These are phyloP conservation scores for Chaunax sp. DNA, from an alignment of 2,797 vertebrate species.

Conservation along the genomic window DNA sequence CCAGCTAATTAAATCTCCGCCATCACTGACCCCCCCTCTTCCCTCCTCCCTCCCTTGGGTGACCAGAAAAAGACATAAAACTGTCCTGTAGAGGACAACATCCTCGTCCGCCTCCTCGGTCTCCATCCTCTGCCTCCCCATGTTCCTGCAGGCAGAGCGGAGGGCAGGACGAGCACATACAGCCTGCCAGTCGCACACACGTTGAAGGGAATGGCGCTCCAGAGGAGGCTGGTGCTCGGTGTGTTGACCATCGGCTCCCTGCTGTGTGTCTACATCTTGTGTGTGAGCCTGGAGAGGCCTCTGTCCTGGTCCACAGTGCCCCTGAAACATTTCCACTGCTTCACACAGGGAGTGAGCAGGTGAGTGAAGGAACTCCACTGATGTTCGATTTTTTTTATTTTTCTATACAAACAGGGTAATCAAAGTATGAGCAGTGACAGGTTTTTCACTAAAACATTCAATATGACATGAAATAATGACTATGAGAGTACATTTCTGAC, in stretches of 20 bases:
- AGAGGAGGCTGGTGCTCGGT: constrained; percentile 43
- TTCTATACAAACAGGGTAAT: too few relatives aligned
- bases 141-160: constrained; percentile 46
- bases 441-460: too few relatives aligned
- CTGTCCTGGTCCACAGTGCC: background rate
- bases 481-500: too few relatives aligned
- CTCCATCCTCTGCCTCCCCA: constrained; percentile 35
- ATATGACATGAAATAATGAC: too few relatives aligned
- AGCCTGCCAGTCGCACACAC: background rate
- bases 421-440: too few relatives aligned
- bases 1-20: constrained; percentile 29
- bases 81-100: constrained; percentile 5
- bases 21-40: background rate
- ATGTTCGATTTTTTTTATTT: too few relatives aligned
- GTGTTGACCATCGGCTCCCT: constrained; percentile 27
- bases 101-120: background rate
- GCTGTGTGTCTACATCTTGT: constrained; percentile 63
- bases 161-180: constrained; percentile 25
- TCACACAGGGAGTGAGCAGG: constrained; percentile 3
- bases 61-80: background rate
- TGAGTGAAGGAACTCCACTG: constrained; percentile 28
- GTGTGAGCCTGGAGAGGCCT: constrained; percentile 22
- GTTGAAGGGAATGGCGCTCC: constrained; percentile 43
- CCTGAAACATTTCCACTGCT: accelerated
- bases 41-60: background rate